Evolutionary conservation across 2,113 vertebrate genomes (phyloP).

Genomic region (Alligator sinensis): DNA sequence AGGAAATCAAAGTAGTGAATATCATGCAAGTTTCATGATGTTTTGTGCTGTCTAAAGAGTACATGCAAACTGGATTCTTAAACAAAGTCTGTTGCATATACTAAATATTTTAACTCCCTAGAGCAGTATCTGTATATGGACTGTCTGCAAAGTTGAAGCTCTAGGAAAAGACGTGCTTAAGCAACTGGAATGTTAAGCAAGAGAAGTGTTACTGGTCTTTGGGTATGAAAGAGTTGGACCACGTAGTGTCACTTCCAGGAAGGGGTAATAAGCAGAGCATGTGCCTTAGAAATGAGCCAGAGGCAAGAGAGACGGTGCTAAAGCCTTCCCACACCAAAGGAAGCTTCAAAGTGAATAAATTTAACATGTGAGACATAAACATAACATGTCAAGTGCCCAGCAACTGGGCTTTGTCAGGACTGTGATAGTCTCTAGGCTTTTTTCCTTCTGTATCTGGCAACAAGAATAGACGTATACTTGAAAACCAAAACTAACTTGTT

Average conservation of each 20-base stretch:
- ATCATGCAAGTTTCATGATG: no score
- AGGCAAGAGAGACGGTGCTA: accelerated
- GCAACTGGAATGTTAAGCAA: background rate
- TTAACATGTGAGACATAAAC: accelerated
- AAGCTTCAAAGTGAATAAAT: background rate
- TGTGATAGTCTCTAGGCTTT: background rate
- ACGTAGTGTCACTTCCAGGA: background rate
- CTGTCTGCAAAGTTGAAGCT: no score
- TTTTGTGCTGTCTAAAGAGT: no score
- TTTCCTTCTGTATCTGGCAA: background rate
- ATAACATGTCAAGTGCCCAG: background rate
- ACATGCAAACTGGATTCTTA: background rate
- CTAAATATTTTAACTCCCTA: no score
- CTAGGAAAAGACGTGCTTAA: background rate
- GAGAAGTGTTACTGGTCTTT: background rate
- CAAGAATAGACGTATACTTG: no score
- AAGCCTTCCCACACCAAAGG: background rate
- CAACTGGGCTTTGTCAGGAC: background rate
- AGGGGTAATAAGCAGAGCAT: background rate
- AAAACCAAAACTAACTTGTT: background rate
- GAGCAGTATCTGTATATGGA: no score
- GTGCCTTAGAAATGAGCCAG: background rate
- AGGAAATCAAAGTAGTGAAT: no score
- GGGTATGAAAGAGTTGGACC: background rate
- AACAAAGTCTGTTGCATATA: background rate